phyloP scores from a whole-genome alignment of 2,113 vertebrate genomes.

The Lichenostomus cassidix region DNA sequence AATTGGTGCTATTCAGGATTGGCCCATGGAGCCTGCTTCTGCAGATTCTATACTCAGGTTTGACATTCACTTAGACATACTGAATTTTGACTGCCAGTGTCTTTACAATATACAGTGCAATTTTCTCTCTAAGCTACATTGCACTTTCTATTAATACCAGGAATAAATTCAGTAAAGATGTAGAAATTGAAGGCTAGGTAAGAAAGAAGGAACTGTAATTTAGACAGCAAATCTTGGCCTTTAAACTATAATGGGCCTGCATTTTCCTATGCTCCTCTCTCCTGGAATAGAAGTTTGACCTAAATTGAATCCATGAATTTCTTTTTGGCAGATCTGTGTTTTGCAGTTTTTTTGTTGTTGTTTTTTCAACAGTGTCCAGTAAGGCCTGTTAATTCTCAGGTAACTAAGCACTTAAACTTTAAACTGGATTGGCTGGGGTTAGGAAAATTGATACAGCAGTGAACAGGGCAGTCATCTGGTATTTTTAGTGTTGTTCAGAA shows the following conservation, averaged over 20 bases:
- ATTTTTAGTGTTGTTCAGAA: background rate
- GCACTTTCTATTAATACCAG: background rate
- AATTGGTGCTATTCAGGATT: background rate
- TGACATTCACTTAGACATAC: background rate
- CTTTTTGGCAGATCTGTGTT: background rate
- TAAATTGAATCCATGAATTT: background rate
- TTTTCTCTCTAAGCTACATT: background rate
- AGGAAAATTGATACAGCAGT: background rate
- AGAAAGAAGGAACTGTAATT: background rate
- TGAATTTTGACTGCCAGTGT: background rate
- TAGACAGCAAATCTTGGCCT: background rate
- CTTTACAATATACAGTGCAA: background rate
- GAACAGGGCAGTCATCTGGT: background rate
- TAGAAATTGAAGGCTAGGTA: background rate
- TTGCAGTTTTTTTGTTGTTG: background rate
- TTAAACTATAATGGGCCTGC: background rate
- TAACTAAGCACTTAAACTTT: background rate
- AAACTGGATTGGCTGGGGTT: background rate
- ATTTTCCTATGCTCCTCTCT: background rate
- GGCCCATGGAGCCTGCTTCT: background rate
- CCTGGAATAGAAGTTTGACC: background rate
- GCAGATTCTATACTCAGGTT: background rate
- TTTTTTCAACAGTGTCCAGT: background rate
- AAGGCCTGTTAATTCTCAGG: background rate
- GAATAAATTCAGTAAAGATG: background rate